Evolutionary conservation across 2,888 invertebrate species (phyloP).

Genomic region (Dicycla oo): DNA sequence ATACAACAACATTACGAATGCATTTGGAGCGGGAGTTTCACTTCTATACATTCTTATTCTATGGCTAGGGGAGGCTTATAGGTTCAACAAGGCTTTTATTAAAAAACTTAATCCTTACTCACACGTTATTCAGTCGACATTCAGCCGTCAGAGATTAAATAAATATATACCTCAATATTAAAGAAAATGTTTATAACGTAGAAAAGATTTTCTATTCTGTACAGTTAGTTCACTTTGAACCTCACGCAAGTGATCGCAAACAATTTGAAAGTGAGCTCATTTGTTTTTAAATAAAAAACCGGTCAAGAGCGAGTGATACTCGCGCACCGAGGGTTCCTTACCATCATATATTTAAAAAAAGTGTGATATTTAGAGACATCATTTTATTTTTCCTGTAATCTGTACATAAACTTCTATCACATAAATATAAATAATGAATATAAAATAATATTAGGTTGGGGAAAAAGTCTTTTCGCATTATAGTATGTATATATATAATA

Average conservation of each 20-base stretch:
- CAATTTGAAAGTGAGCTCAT: neutral
- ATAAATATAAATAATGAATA: too few relatives aligned
- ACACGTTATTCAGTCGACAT: constrained; percentile 1
- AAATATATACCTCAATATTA: neutral
- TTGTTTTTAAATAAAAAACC: neutral
- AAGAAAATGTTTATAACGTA: neutral
- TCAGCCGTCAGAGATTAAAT: neutral
- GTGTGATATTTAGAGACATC: too few relatives aligned
- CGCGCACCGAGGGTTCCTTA: too few relatives aligned
- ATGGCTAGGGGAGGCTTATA: neutral
- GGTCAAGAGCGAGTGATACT: too few relatives aligned
- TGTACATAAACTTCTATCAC: too few relatives aligned
- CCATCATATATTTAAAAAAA: too few relatives aligned
- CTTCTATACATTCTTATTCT: neutral
- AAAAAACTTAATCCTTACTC: constrained; percentile 25
- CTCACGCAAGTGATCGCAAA: neutral
- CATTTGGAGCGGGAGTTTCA: too few relatives aligned
- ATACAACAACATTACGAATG: too few relatives aligned
- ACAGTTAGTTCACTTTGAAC: neutral
- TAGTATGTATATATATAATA: too few relatives aligned
- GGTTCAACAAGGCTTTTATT: constrained; percentile 9
- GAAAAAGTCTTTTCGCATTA: too few relatives aligned
- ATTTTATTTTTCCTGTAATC: too few relatives aligned
- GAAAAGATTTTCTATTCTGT: neutral
- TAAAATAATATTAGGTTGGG: too few relatives aligned